Conservation (phyloP, 2,888 invertebrate species). For the Plemyria rubiginata region DNA sequence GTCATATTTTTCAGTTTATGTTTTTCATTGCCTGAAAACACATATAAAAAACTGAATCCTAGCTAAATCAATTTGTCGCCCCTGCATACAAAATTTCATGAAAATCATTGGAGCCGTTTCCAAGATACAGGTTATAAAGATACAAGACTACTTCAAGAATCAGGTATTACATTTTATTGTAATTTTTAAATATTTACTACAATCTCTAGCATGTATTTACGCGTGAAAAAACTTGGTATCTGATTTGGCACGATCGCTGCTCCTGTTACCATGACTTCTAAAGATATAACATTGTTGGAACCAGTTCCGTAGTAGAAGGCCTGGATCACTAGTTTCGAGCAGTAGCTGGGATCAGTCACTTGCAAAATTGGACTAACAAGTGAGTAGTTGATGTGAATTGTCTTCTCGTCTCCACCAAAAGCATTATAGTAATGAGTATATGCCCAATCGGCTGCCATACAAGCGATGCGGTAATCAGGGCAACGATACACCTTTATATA, state of each 20-base stretch:
- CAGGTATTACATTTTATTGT: too few species aligned
- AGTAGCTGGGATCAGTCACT: slow-evolving; percentile 9
- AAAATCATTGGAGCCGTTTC: too few species aligned
- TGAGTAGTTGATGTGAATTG: slow-evolving; percentile 2
- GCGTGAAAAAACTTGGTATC: slow-evolving; percentile 2
- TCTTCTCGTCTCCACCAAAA: not conserved
- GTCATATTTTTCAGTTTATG: too few species aligned
- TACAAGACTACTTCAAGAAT: too few species aligned
- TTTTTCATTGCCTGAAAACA: too few species aligned
- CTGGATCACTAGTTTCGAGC: slow-evolving; percentile 7
- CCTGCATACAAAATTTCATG: too few species aligned
- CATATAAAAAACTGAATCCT: too few species aligned
- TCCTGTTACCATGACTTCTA: not conserved
- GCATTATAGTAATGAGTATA: slow-evolving; percentile 2
- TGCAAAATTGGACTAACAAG: slow-evolving; percentile 2
- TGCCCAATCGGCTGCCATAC: slow-evolving; percentile 8
- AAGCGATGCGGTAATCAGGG: not conserved
- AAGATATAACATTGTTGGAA: not conserved
- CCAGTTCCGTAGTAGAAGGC: slow-evolving; percentile 4
- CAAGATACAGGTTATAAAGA: too few species aligned
- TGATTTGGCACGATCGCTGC: not conserved
- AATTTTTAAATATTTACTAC: not conserved
- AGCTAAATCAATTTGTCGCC: too few species aligned
- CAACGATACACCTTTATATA: slow-evolving; percentile 3
- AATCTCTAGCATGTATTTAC: not conserved